A percentile compares a stretch with the other conserved stretches of the same genome.
phyloP scores from a whole-genome alignment of 2,797 vertebrate species.

The Pangasius macronema region DNA sequence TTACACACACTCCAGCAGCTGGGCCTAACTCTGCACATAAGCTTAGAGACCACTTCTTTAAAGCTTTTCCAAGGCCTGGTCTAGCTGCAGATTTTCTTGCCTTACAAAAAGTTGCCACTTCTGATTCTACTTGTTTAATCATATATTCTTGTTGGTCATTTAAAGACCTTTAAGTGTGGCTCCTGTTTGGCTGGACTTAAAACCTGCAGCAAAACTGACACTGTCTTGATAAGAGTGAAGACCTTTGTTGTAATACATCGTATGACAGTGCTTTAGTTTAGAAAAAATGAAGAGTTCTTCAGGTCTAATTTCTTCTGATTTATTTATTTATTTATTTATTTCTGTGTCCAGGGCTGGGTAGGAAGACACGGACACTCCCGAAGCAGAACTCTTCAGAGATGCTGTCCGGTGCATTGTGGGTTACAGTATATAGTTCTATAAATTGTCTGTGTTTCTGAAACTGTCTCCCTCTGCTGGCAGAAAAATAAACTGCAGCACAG shows the following conservation, averaged over 20 bases:
- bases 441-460: conserved; percentile 47
- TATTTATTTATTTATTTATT: background rate
- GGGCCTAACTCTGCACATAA: background rate
- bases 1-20: background rate
- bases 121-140: background rate
- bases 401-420: conserved; percentile 50
- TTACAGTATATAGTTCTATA: conserved; percentile 38
- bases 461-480: conserved; percentile 58
- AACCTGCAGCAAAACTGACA: background rate
- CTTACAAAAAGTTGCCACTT: background rate
- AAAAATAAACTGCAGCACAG: conserved; percentile 46
- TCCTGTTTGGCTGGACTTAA: background rate
- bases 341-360: conserved; percentile 50
- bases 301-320: background rate
- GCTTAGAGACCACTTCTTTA: background rate
- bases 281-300: background rate
- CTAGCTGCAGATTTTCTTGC: background rate
- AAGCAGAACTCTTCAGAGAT: conserved; percentile 39
- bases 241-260: background rate
- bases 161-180: background rate
- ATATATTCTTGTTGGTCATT: background rate
- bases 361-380: conserved; percentile 4
- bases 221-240: background rate
- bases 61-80: background rate
- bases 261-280: background rate